Conservation (phyloP, 2,888 invertebrate species). For the Rapana venosa region DNA sequence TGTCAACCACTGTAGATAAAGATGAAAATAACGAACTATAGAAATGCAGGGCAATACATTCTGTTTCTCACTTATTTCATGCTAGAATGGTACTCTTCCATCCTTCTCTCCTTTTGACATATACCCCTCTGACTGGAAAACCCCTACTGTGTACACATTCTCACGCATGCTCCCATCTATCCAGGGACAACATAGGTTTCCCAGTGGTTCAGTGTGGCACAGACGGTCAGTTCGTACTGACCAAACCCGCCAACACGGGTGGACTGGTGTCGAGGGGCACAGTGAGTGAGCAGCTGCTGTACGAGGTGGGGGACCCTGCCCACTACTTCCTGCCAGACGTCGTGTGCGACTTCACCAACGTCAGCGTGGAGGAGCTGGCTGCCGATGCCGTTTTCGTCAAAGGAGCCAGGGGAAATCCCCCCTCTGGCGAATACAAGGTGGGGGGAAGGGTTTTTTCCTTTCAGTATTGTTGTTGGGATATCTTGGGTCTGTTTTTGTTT, state of each 20-base stretch:
- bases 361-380: slow-evolving; percentile 69
- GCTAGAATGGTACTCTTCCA: no score
- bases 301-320: slow-evolving; percentile 80
- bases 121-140: no score
- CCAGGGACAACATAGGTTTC: slow-evolving; percentile 79
- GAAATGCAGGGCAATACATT: no score
- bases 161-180: background rate
- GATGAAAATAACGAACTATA: no score
- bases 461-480: background rate
- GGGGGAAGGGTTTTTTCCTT: background rate
- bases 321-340: slow-evolving; percentile 80
- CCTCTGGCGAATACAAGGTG: slow-evolving; percentile 79
- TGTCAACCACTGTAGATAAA: no score
- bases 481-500: no score
- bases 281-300: slow-evolving; percentile 80
- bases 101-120: no score
- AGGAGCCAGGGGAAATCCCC: slow-evolving; percentile 78
- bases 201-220: slow-evolving; percentile 79
- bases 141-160: no score
- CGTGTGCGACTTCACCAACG: slow-evolving; percentile 79
- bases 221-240: slow-evolving; percentile 78
- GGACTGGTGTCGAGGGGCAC: slow-evolving; percentile 79
- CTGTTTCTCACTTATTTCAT: no score
- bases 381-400: slow-evolving; percentile 75
- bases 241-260: slow-evolving; percentile 80